Conservation (phyloP, 1,140 invertebrate genomes). For the Drosophila parabipectinata region DNA sequence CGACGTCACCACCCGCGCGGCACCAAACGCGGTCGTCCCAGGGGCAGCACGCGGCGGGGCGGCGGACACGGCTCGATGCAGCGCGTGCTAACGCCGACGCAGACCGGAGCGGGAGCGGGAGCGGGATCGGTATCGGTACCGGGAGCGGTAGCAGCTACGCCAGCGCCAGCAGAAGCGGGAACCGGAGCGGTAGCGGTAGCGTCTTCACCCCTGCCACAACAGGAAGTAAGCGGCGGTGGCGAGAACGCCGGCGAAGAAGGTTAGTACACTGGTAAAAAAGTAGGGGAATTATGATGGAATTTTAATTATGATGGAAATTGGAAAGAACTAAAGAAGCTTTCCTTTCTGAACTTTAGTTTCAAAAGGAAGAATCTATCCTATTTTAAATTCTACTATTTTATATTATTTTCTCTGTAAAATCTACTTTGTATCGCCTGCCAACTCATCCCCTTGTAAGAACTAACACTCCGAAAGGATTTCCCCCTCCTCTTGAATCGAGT, state of each 20-base stretch:
- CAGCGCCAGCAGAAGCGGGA: slow-evolving; percentile 13
- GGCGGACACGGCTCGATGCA: slow-evolving; percentile 74
- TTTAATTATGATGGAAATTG: too few species aligned
- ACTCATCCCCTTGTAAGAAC: slow-evolving; percentile 1
- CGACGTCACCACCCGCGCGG: slow-evolving; percentile 86
- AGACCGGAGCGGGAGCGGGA: slow-evolving; percentile 22
- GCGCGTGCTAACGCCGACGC: slow-evolving; percentile 69
- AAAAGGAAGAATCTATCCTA: too few species aligned
- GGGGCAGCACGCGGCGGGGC: slow-evolving; percentile 86
- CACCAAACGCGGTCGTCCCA: slow-evolving; percentile 88
- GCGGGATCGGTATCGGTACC: slow-evolving; percentile 4
- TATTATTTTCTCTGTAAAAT: too few species aligned
- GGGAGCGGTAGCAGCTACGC: slow-evolving; percentile 5
- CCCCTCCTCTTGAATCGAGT: slow-evolving; percentile 45
- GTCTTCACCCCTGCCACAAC: slow-evolving; percentile 54
- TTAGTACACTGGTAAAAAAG: slow-evolving; percentile 46
- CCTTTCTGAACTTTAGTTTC: too few species aligned
- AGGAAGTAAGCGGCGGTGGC: slow-evolving; percentile 58
- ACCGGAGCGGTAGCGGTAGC: slow-evolving; percentile 28
- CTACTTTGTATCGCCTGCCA: slow-evolving; percentile 3
- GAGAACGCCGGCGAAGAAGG: slow-evolving; percentile 61
- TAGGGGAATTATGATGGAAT: too few species aligned
- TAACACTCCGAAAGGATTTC: slow-evolving; percentile 21
- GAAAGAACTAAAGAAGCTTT: too few species aligned
- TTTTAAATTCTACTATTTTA: too few species aligned